Evolutionary conservation across 2,113 vertebrate species (phyloP).

Genomic region (Gallinago undulata): DNA sequence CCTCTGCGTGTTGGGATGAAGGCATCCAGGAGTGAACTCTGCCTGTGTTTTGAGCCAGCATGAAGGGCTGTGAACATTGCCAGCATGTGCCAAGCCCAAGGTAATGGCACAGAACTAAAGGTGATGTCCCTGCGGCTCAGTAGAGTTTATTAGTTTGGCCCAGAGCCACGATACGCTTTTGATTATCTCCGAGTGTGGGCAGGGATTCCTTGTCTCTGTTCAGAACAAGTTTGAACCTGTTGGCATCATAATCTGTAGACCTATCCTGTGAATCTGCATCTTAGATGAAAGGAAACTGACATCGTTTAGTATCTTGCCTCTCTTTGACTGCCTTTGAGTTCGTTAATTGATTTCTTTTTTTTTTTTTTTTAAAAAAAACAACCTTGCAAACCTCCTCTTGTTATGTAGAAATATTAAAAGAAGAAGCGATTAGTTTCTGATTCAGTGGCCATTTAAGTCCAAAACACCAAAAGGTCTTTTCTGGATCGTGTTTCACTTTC

Average conservation of each 20-base stretch:
- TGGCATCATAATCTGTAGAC: neutral
- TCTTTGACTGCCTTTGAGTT: neutral
- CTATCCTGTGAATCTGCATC: neutral
- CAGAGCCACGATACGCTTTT: neutral
- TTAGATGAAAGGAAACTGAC: conserved; percentile 1
- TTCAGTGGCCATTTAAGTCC: neutral
- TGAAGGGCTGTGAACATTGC: neutral
- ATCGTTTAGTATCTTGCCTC: neutral
- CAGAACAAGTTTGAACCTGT: conserved; percentile 19
- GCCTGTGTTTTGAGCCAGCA: neutral
- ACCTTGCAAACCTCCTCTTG: neutral
- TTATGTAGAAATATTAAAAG: neutral
- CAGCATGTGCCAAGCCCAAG: neutral
- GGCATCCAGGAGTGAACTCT: neutral
- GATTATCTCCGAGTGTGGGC: conserved; percentile 8
- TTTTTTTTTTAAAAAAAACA: neutral
- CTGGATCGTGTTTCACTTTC: neutral
- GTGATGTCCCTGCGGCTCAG: neutral
- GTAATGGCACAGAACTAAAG: neutral
- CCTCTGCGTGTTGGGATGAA: neutral
- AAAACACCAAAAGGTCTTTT: neutral
- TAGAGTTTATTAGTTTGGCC: conserved; percentile 38
- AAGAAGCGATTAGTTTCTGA: neutral
- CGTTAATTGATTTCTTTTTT: neutral
- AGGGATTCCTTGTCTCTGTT: neutral